These are phyloP conservation scores for Gari tellinella DNA, from an alignment of 2,888 invertebrate genomes.

Conservation along the genomic window DNA sequence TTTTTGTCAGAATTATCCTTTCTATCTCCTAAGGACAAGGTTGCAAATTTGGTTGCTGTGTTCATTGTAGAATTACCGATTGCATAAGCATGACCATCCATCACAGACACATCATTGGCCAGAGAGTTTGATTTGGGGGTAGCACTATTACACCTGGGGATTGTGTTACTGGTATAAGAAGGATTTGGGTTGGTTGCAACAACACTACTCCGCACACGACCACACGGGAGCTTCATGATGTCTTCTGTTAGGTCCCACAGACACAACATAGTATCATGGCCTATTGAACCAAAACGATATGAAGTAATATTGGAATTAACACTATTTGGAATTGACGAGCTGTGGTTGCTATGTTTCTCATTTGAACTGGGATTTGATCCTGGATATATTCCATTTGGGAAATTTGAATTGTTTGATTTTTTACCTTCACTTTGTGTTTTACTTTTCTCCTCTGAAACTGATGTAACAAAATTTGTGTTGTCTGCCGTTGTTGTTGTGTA, in stretches of 20 bases:
- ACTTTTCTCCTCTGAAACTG: conserved; percentile 74
- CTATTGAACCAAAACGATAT: conserved; percentile 96
- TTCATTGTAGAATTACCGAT: conserved; percentile 74
- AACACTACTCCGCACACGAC: conserved; percentile 82
- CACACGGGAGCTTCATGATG: conserved; percentile 90
- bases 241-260: conserved; percentile 99
- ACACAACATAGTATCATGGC: conserved; percentile 98
- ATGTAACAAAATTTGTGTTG: conserved; percentile 85
- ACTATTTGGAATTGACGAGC: conserved; percentile 43
- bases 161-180: conserved; percentile 50
- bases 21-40: conserved; percentile 82
- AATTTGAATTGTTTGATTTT: conserved; percentile 28
- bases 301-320: conserved; percentile 85
- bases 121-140: conserved; percentile 75
- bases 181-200: conserved; percentile 66
- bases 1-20: conserved; percentile 82
- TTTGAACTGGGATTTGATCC: conserved; percentile 45
- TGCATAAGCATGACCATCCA: conserved; percentile 74
- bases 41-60: conserved; percentile 82
- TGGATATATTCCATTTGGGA: conserved; percentile 56
- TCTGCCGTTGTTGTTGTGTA: conserved; percentile 87
- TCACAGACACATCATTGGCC: conserved; percentile 68
- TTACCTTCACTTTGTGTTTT: conserved; percentile 19
- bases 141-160: conserved; percentile 76
- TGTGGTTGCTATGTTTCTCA: conserved; percentile 38